phyloP scores from a whole-genome alignment of 2,797 vertebrate genomes.

The Periophthalmus magnuspinnatus region DNA sequence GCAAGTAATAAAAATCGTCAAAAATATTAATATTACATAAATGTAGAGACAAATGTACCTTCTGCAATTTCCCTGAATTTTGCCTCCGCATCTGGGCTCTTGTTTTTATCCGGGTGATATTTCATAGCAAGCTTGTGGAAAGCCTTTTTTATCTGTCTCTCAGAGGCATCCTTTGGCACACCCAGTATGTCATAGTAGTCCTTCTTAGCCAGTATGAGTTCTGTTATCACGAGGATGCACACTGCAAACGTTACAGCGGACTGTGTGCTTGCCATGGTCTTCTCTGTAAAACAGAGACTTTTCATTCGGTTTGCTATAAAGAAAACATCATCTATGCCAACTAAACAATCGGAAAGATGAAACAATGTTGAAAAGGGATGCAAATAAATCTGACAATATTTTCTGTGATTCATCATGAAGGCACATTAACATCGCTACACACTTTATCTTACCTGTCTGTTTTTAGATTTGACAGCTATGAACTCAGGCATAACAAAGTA shows the following conservation, averaged over 20 bases:
- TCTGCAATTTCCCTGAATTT: constrained; percentile 94
- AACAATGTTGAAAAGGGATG: too few relatives aligned
- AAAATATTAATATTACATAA: not conserved
- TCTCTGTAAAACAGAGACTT: constrained; percentile 34
- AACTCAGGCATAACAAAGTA: not conserved
- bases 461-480: not conserved
- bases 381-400: too few relatives aligned
- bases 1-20: not conserved
- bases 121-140: constrained; percentile 97
- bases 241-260: constrained; percentile 87
- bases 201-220: constrained; percentile 90
- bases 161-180: constrained; percentile 88
- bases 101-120: constrained; percentile 96
- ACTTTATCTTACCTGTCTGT: not conserved
- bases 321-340: not conserved
- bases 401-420: too few relatives aligned
- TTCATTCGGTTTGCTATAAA: not conserved
- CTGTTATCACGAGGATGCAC: constrained; percentile 92
- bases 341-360: too few relatives aligned
- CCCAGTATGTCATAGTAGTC: constrained; percentile 93
- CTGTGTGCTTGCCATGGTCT: constrained; percentile 84
- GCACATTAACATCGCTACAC: too few relatives aligned
- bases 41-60: constrained; percentile 71
- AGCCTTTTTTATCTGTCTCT: constrained; percentile 94
- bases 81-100: constrained; percentile 90